Conservation (phyloP, 2,113 vertebrate genomes). For the Protomyctophum bolini region DNA sequence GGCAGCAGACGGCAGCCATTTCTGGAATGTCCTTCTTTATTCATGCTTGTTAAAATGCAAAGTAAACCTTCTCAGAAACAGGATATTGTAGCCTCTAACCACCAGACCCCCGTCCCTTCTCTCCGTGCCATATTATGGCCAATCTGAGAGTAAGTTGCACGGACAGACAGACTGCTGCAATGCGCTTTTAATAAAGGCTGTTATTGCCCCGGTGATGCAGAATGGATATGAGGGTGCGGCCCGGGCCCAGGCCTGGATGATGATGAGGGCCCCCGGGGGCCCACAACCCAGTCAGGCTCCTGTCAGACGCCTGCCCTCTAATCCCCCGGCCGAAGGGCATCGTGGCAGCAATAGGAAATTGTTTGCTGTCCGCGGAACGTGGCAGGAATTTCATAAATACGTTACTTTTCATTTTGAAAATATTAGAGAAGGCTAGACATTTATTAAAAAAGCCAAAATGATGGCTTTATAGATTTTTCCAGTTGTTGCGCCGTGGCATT, state of each 20-base stretch:
- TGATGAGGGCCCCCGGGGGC: conserved; percentile 72
- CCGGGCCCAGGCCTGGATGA: conserved; percentile 68
- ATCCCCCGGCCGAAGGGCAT: conserved; percentile 78
- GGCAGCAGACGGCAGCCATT: conserved; percentile 72
- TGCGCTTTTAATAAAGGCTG: conserved; percentile 82
- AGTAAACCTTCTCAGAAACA: conserved; percentile 79
- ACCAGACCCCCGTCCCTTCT: conserved; percentile 50
- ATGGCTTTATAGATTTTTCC: conserved; percentile 80
- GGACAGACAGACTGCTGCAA: conserved; percentile 70
- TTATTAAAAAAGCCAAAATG: conserved; percentile 81
- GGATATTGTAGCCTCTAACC: conserved; percentile 80
- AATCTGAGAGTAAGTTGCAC: conserved; percentile 70
- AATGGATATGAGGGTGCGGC: conserved; percentile 73
- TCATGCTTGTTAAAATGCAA: conserved; percentile 80
- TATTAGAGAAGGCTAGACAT: conserved; percentile 76
- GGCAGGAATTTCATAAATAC: conserved; percentile 80
- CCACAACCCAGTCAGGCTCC: conserved; percentile 68
- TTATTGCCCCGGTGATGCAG: conserved; percentile 76
- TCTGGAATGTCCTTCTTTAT: conserved; percentile 80
- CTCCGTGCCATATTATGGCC: conserved; percentile 70
- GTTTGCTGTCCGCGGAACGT: conserved; percentile 75
- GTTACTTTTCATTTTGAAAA: conserved; percentile 81
- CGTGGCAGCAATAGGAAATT: conserved; percentile 81
- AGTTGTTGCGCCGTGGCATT: conserved; percentile 62
- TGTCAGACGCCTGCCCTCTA: conserved; percentile 78